Evolutionary conservation across 1,140 invertebrate species (phyloP).

Genomic region (Tetramorium parvispinum): DNA sequence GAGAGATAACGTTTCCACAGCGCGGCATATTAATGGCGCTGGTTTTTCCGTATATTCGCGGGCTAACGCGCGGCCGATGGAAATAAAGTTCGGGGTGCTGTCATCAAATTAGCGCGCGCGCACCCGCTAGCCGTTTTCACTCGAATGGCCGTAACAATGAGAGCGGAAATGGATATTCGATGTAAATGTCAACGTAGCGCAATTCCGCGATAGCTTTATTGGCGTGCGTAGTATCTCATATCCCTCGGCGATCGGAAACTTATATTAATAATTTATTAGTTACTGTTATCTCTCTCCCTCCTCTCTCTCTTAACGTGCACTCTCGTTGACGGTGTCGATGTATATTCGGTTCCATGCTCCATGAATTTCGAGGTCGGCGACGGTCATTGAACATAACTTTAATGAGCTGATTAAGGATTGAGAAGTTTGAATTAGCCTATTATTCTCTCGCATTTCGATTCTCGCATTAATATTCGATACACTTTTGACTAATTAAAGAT

Average conservation of each 20-base stretch:
- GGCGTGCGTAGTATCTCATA: neutral
- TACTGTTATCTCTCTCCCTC: neutral
- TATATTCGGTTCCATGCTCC: neutral
- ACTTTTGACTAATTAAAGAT: neutral
- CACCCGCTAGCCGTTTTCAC: slow-evolving; percentile 27
- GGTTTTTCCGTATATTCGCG: slow-evolving; percentile 47
- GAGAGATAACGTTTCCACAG: slow-evolving; percentile 54
- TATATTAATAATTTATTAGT: slow-evolving; percentile 63
- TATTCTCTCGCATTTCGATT: neutral
- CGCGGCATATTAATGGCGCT: slow-evolving; percentile 32
- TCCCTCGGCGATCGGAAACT: slow-evolving; percentile 47
- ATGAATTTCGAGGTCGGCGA: neutral
- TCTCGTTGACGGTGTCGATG: neutral
- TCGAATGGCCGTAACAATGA: slow-evolving; percentile 52
- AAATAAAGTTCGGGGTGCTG: slow-evolving; percentile 54
- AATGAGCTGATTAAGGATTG: neutral
- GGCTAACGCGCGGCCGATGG: slow-evolving; percentile 20
- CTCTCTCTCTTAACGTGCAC: neutral
- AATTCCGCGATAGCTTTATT: slow-evolving; percentile 55
- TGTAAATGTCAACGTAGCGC: slow-evolving; percentile 53
- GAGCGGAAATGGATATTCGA: slow-evolving; percentile 57
- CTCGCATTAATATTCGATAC: neutral
- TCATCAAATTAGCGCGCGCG: slow-evolving; percentile 50
- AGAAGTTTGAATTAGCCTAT: neutral
- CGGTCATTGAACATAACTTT: slow-evolving; percentile 6